Evolutionary conservation across 2,113 vertebrate genomes (phyloP).

Genomic region (Struthidea cinerea): DNA sequence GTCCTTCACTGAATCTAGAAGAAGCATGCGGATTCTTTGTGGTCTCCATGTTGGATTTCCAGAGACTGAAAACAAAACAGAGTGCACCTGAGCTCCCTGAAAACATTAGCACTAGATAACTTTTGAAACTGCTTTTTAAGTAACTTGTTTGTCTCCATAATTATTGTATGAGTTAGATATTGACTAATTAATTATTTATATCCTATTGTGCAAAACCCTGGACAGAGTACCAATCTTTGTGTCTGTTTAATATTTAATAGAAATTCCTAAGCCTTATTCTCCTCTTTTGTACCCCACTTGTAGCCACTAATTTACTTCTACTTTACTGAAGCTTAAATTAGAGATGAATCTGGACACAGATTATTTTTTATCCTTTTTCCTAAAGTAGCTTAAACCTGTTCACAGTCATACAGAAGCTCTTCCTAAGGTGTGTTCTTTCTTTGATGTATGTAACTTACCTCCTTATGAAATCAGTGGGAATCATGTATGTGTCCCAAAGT

Average conservation of each 20-base stretch:
- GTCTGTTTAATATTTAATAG: not conserved
- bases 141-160: not conserved
- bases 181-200: conserved; percentile 9
- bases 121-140: not conserved
- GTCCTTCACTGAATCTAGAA: not conserved
- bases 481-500: not conserved
- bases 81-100: not conserved
- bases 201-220: not conserved
- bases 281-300: not conserved
- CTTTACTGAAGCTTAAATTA: not conserved
- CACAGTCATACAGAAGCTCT: not conserved
- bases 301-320: not conserved
- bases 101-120: not conserved
- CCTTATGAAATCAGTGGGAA: not conserved
- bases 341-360: not conserved
- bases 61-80: not conserved
- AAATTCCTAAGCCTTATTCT: not conserved
- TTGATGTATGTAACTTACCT: not conserved
- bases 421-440: not conserved
- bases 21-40: not conserved
- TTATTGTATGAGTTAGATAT: not conserved
- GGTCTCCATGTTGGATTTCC: not conserved
- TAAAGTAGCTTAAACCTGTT: not conserved
- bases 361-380: not conserved
- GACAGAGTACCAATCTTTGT: not conserved